Conservation (phyloP, 2,113 vertebrate species). For the Typhlomys cinereus region DNA sequence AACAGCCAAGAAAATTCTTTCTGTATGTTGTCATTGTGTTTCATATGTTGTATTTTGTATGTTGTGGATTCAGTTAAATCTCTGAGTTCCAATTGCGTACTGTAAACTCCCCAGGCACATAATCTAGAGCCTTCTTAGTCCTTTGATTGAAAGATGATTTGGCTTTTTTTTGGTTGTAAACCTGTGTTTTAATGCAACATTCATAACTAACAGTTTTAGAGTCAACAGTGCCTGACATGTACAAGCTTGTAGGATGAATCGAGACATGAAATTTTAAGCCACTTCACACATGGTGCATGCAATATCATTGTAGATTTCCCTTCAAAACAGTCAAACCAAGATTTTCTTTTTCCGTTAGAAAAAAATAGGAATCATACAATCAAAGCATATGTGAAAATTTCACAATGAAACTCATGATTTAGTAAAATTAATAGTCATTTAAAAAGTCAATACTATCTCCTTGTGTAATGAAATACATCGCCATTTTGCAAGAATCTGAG, state of each 20-base stretch:
- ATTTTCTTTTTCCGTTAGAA: neutral
- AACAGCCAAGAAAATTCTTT: no score
- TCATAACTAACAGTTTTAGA: conserved; percentile 41
- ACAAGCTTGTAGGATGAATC: neutral
- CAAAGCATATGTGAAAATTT: neutral
- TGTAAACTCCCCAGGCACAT: neutral
- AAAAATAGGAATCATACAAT: conserved; percentile 62
- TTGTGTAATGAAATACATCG: conserved; percentile 70
- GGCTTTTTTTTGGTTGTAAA: conserved; percentile 44
- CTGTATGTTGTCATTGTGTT: neutral
- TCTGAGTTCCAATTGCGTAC: neutral
- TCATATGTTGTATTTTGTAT: neutral
- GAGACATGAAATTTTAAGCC: neutral
- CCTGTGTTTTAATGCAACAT: conserved; percentile 48
- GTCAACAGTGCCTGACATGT: neutral
- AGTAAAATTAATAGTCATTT: neutral
- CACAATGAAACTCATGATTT: neutral
- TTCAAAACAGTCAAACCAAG: conserved; percentile 31
- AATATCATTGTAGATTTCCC: neutral
- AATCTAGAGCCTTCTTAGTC: neutral
- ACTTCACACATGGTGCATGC: neutral
- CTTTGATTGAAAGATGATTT: conserved; percentile 54
- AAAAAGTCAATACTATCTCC: conserved; percentile 44
- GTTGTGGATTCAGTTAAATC: neutral
- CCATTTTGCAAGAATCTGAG: conserved; percentile 73